Evolutionary conservation across 2,797 vertebrate species (phyloP), one percentile per base, ranked within the genome.

Genomic region (Typhlichthys eigenmanni): DNA sequence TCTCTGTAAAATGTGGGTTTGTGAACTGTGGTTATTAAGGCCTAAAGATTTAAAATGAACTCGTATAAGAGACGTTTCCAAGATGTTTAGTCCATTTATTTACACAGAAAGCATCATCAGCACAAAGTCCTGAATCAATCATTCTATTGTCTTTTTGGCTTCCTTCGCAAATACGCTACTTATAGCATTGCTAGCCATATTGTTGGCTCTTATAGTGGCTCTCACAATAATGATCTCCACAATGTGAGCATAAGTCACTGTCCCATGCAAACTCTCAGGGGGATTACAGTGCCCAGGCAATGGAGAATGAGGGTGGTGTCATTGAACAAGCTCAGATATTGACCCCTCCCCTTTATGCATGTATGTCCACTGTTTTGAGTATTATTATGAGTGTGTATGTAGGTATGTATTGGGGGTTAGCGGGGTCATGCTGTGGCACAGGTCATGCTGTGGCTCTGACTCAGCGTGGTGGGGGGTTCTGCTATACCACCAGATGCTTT

Each of bases 311-410:
- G 54, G 65, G 72, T 77, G 86, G 89, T 90, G 90, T 91, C 81
- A 81, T 68, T 73, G 62, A 64, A 75, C 83, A 85, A 85, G 59
- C 81, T 85, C 63, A 62, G 47, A 78, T 66, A 73, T 52, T 74
- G 71, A 84, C 87, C 87, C 85, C 88, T 88, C 87, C 85, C 78
- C 70, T 66, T 50, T 54, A 47, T 61, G 79, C 24, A 34, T 58
- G 45, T 58, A 45, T 58, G 14, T 47, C 38, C 29, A 38, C 13
- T 16, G 16, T 57, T 55, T 59, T 34, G 54, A 60, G 53, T 60
- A 55, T 32, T 34, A 58, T n/a, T 55, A 24, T 47, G 13, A 55
- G 45, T 67, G 34, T 16, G 45, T 55, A 46, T 68, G 69, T 55
- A 75, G 69, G 76, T 57, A 72, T 64, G 62, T 65, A 81, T 76